A percentile compares a stretch with the other conserved stretches of the same genome.
These are phyloP conservation scores for Sinocyclocheilus maitianheensis DNA, from an alignment of 2,113 vertebrate species.

Conservation along the genomic window DNA sequence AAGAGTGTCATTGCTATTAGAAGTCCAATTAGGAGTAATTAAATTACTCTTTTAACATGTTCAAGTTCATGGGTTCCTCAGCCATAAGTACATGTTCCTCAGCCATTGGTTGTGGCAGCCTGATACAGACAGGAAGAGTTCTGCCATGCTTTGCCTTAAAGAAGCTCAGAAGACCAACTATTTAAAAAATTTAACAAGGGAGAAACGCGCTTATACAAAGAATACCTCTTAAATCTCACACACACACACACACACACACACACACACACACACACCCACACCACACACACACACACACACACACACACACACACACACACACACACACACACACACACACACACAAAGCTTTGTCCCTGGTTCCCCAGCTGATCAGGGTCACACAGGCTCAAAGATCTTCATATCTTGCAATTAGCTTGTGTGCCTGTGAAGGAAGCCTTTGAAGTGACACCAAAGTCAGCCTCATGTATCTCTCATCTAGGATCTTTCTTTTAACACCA, in stretches of 20 bases:
- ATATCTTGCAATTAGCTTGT: conserved; percentile 77
- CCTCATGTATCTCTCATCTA: conserved; percentile 79
- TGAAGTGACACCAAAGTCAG: conserved; percentile 83
- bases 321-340: conserved; percentile 70
- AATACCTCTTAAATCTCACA: conserved; percentile 73
- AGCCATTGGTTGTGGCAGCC: background rate
- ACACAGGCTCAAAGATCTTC: conserved; percentile 71
- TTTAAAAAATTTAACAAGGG: conserved; percentile 74
- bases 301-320: conserved; percentile 68
- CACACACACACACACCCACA: conserved; percentile 69
- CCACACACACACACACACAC: conserved; percentile 67
- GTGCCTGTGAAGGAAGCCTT: conserved; percentile 77
- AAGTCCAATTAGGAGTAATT: background rate
- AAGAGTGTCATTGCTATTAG: background rate
- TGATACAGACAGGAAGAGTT: background rate
- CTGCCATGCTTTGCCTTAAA: background rate
- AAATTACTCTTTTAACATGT: background rate
- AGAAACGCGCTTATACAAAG: conserved; percentile 68
- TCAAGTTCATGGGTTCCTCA: no score
- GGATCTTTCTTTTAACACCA: conserved; percentile 77
- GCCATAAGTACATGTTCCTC: background rate
- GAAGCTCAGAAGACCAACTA: conserved; percentile 54
- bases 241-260: conserved; percentile 67
- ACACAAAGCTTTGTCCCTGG: conserved; percentile 64
- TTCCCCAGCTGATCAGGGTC: conserved; percentile 76